These are phyloP conservation scores for Cryptocheilus praepositus DNA, from an alignment of 2,888 invertebrate genomes.

Conservation along the genomic window DNA sequence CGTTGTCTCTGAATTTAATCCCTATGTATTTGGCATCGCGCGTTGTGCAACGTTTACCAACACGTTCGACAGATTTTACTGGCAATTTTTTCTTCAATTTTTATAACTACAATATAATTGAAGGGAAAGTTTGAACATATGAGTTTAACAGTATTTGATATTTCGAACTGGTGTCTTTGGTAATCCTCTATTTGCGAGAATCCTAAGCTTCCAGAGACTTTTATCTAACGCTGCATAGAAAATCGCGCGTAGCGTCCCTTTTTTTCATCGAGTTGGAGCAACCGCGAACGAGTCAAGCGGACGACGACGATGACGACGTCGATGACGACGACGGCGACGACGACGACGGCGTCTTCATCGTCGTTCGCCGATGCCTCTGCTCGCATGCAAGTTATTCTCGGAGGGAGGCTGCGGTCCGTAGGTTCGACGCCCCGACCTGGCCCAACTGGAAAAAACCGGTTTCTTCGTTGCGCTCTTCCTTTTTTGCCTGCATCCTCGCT, in stretches of 20 bases:
- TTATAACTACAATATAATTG: too few relatives aligned
- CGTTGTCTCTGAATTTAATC: conserved; percentile 7
- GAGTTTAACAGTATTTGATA: too few relatives aligned
- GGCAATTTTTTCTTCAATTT: too few relatives aligned
- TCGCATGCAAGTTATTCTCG: conserved; percentile 74
- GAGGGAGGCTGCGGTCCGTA: conserved; percentile 72
- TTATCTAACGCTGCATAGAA: too few relatives aligned
- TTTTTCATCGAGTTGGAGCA: conserved; percentile 72
- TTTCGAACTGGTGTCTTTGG: too few relatives aligned
- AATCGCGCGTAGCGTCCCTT: conserved; percentile 40
- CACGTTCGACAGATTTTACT: too few relatives aligned
- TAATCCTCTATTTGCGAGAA: too few relatives aligned
- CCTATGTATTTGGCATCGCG: too few relatives aligned
- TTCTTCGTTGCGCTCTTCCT: conserved; percentile 71
- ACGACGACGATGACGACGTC: conserved; percentile 48
- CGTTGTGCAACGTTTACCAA: too few relatives aligned
- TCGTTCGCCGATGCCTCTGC: conserved; percentile 40
- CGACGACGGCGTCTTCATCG: conserved; percentile 21
- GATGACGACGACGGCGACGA: conserved; percentile 24
- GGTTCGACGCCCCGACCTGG: conserved; percentile 76
- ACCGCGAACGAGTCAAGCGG: conserved; percentile 60
- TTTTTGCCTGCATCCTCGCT: conserved; percentile 71
- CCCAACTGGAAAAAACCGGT: conserved; percentile 76
- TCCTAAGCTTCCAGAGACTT: too few relatives aligned
- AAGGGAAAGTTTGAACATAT: too few relatives aligned